A percentile compares a stretch with the other conserved stretches of the same genome.
phyloP scores from a whole-genome alignment of 2,797 vertebrate species.

The Ceryle rudis region DNA sequence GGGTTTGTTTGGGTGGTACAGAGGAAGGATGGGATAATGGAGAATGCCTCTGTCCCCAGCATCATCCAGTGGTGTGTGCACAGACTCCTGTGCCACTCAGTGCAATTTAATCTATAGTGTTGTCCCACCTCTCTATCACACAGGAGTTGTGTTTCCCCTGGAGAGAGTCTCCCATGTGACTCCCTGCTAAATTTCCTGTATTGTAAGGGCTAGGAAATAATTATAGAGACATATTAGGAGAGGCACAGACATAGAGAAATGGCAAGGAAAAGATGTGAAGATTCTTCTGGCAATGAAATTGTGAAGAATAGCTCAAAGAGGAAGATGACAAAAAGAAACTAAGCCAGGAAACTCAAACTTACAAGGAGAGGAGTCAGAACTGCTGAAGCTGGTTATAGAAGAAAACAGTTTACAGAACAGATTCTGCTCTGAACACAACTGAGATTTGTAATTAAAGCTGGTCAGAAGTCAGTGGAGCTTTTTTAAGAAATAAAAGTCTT shows the following conservation, averaged over 20 bases:
- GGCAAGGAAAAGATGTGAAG: not conserved
- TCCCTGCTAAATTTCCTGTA: not conserved
- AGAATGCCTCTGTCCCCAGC: not conserved
- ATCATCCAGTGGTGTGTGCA: not conserved
- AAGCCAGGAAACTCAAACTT: not conserved
- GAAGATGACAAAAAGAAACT: not conserved
- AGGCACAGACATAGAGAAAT: not conserved
- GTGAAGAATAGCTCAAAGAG: not conserved
- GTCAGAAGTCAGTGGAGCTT: not conserved
- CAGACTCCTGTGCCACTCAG: not conserved
- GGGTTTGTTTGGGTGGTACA: not conserved
- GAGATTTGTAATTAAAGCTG: not conserved
- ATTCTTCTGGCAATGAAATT: not conserved
- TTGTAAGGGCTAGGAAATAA: not conserved
- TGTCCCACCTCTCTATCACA: not conserved
- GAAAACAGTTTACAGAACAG: not conserved
- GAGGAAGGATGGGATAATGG: not conserved
- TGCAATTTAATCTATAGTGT: not conserved
- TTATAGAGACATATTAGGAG: not conserved
- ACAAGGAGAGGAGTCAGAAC: not conserved
- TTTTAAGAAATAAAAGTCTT: not conserved
- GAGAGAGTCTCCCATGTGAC: not conserved
- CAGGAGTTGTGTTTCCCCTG: not conserved
- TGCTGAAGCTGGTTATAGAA: not conserved
- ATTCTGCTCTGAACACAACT: not conserved